Evolutionary conservation across 2,888 invertebrate genomes (phyloP), one percentile per base, ranked within the genome.

Genomic region (Acanthoscelides obtectus): DNA sequence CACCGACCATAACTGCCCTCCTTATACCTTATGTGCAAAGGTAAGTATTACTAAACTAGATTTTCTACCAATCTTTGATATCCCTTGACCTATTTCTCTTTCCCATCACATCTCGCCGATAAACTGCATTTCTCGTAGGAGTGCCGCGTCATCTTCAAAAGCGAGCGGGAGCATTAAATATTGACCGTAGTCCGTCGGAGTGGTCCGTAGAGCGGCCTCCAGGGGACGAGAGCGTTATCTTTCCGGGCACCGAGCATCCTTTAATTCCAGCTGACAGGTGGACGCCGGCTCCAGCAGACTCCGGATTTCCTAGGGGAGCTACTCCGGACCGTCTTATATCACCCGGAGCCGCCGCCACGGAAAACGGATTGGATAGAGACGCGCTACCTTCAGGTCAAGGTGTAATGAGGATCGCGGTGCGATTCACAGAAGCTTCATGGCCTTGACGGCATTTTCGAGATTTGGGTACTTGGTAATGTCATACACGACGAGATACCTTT

Each of bases 191-290:
- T 45, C 45, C 45, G 45, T 45, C 45, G 45, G 45, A 45, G 45
- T 45, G 45, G 45, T 45, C 45, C 45, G 45, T 45, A 4, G 66
- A 66, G 22, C 66, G 66, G 66, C 81, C 79, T 80, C 73, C 74
- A 81, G 80, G 80, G 77, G 73, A 74, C 75, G 71, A 74, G 77
- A 76, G 77, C 76, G 81, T 83, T 83, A 83, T 82, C 81, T 82
- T 82, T 79, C 79, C 78, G 76, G 77, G 78, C 77, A 45, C 77
- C 83, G 79, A 81, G 86, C 86, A 87, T 87, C 86, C 87, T 87
- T 87, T 87, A 87, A 87, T 87, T 87, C 86, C 83, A 84, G 82
- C 84, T 87, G 87, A 87, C 87, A 87, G 87, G 87, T 87, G 86
- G 80, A 81, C 80, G 80, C 21, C 22, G 83, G 80, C 79, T 77